Percentiles rank a stretch among this genome's conserved stretches.
phyloP scores from a whole-genome alignment of 2,113 vertebrate species.

The Sterna hirundo region DNA sequence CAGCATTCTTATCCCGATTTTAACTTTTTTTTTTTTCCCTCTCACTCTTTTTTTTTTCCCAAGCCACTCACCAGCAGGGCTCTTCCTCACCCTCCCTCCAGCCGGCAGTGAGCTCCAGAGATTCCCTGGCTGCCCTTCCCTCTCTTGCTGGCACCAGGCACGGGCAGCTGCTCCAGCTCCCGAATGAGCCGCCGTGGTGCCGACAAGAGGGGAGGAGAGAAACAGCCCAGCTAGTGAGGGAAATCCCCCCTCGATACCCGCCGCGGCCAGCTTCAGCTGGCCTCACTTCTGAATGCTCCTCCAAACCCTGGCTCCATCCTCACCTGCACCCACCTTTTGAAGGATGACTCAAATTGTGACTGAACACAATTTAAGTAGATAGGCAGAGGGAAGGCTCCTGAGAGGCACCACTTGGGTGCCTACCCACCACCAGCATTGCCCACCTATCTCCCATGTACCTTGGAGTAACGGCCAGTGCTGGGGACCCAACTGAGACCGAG shows the following conservation, averaged over 20 bases:
- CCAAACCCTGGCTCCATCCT: background rate
- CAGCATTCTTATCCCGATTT: background rate
- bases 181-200: accelerated
- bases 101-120: background rate
- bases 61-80: background rate
- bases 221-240: accelerated
- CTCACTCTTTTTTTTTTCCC: background rate
- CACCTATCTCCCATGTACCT: too few species aligned
- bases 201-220: background rate
- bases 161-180: accelerated
- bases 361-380: background rate
- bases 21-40: background rate
- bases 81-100: background rate
- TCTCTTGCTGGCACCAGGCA: background rate
- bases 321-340: background rate
- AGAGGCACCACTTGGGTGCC: background rate
- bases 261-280: background rate
- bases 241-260: accelerated
- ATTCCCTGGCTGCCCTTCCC: background rate
- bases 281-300: background rate
- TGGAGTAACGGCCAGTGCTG: background rate
- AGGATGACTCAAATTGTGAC: background rate
- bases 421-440: background rate
- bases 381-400: background rate
- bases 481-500: background rate